Base-by-base conservation (phyloP, 2,888 invertebrate species). In the Hermaeophaga mercurialis region DNA sequence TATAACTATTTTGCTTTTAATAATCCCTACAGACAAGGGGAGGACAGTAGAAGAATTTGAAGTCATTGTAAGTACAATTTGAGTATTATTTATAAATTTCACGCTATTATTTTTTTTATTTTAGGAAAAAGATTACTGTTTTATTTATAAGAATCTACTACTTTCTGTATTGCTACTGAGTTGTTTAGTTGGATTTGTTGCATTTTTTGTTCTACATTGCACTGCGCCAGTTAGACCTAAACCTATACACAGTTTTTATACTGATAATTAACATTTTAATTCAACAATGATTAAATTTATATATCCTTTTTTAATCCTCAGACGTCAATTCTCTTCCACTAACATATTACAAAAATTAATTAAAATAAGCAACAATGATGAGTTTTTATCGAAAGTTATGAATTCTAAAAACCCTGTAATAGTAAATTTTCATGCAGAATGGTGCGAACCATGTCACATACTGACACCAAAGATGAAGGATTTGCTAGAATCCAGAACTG, bases 381-480 rank as follows among this genome's bases (percentile, higher is more conserved):
- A 90, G 65, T 91, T 91, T 75, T 82, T 90, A 61, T 83, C 84
- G 65, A 91, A 90, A 82, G 91, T 92, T 46, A 89, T 93, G 85
- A 90, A 91, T 74, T 91, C 89, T 66, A 84, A 85, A 28, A 87
- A 87, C 69, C 90, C 92, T 22, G 92, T 93, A n/a, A 90, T 93
- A 75, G 91, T 93, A 0, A 93, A 92, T 75, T 93, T 93, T 73
- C 93, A 93, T 71, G 93, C 93, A 0, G 91, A 93, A 66, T 93
- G 93, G 93, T 93, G 93, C 72, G 91, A 91, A 76, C 92, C 93
- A 0, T 93, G 93, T 76, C 91, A 91, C 77, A 89, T 91, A 69
- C 80, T 93, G 9, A 92, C 92, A 0, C 92, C 92, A 1, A 90
- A 90, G 77, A 83, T 93, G 75, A 85, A 85, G 66, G 89, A 90